These are phyloP conservation scores for Cryptus armator DNA, from an alignment of 2,888 invertebrate species.

Conservation along the genomic window DNA sequence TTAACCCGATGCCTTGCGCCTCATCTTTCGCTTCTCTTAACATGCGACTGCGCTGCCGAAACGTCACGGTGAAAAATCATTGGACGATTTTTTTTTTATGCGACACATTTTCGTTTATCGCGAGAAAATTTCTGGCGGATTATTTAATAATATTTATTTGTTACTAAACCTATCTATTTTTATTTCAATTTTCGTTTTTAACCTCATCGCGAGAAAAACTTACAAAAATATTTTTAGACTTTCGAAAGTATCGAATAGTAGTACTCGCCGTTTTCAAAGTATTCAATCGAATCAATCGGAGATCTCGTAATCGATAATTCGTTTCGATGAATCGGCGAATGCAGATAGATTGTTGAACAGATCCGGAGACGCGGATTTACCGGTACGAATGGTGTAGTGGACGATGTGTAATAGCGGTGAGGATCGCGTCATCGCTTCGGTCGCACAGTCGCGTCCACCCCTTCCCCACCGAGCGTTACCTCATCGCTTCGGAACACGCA, in stretches of 20 bases:
- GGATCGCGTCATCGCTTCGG: conserved; percentile 70
- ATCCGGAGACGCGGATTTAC: background rate
- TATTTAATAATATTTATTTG: too few relatives aligned
- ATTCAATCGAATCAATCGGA: conserved; percentile 37
- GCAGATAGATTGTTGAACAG: conserved; percentile 22
- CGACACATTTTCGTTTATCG: too few relatives aligned
- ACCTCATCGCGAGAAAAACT: too few relatives aligned
- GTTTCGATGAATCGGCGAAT: conserved; percentile 31
- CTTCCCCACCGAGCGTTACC: conserved; percentile 59
- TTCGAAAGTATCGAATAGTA: too few relatives aligned
- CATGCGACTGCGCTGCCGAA: too few relatives aligned
- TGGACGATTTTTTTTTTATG: too few relatives aligned
- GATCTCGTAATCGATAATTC: conserved; percentile 23
- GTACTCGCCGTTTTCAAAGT: too few relatives aligned
- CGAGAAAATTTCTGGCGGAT: too few relatives aligned
- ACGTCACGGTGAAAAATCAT: too few relatives aligned
- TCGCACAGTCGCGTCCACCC: conserved; percentile 29
- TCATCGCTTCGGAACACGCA: conserved; percentile 58
- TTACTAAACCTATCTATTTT: too few relatives aligned
- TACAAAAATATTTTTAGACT: too few relatives aligned
- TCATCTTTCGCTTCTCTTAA: conserved; percentile 19
- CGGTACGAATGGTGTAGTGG: conserved; percentile 25
- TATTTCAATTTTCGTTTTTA: too few relatives aligned
- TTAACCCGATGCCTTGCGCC: conserved; percentile 4
- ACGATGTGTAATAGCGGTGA: conserved; percentile 36